Base-by-base conservation (phyloP, 1,140 invertebrate species). In the Heliothis subflexa region DNA sequence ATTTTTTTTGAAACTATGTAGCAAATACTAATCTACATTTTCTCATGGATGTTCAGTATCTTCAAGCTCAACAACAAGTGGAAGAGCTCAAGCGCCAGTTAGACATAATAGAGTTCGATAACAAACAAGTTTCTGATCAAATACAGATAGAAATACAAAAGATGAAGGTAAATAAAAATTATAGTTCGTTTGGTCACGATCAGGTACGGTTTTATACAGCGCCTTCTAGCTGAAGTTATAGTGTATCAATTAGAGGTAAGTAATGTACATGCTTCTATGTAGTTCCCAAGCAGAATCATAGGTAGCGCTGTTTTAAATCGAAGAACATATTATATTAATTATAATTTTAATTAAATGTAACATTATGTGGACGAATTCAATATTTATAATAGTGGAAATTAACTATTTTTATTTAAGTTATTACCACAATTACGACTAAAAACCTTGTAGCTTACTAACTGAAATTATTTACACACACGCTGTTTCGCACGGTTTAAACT, bases 141-240 rank as follows among this genome's bases (percentile, higher is more conserved):
- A 96, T 97, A 45, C 96, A 96, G 83, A 87, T 96, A 14, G 97
- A 97, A 94, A 97, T 97, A 59, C 96, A 96, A 81, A 95, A 96
- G 78, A 96, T 97, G 72, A 97, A 97, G 88, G 96, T 96, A 92
- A 54, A 21, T 18, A 9, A 9, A 59, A 21, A 25, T 18, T 25
- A n/a, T n/a, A n/a, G n/a, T 57, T 18, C 12, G 13, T 33, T 13
- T 59, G 33, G 33, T 28, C 5, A 13, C 3, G 2, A 2, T 59
- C 13, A 25, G 9, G 14, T n/a, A n/a, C n/a, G n/a, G n/a, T n/a
- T n/a, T n/a, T n/a, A n/a, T n/a, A 59, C 16, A 18, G 57, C 57
- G 57, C 25, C 57, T 33, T 61, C 57, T 28, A 21, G 18, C 2
- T 3, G 2, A 28, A 50, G 49, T 2, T 25, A 25, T 25, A 25